phyloP scores from a whole-genome alignment of 2,113 vertebrate genomes.

The Lates calcarifer region DNA sequence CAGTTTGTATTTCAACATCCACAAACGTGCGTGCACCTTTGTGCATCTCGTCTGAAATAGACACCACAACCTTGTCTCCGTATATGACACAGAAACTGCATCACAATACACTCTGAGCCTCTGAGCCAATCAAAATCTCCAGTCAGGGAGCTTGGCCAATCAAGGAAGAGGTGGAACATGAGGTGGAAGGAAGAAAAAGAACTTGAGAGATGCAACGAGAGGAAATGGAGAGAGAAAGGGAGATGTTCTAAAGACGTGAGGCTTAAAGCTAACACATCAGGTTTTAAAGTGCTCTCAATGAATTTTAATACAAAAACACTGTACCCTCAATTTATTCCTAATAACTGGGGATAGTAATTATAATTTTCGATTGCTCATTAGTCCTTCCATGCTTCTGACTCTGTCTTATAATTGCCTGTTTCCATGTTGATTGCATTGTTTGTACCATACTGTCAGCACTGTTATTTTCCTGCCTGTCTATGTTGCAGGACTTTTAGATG shows the following conservation, averaged over 20 bases:
- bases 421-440: slow-evolving; percentile 46
- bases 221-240: slow-evolving; percentile 23
- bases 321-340: not conserved
- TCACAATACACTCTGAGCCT: slow-evolving; percentile 30
- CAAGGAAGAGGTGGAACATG: slow-evolving; percentile 20
- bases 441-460: slow-evolving; percentile 18
- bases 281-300: slow-evolving; percentile 28
- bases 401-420: slow-evolving; percentile 55
- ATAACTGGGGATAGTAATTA: slow-evolving; percentile 40
- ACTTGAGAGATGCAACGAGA: slow-evolving; percentile 31
- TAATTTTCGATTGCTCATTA: slow-evolving; percentile 37
- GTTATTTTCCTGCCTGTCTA: slow-evolving; percentile 25
- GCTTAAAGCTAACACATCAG: slow-evolving; percentile 35
- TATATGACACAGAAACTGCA: slow-evolving; percentile 53
- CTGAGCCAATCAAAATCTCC: slow-evolving; percentile 64
- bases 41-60: slow-evolving; percentile 37
- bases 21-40: slow-evolving; percentile 18
- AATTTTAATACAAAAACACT: slow-evolving; percentile 12
- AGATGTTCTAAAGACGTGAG: slow-evolving; percentile 20
- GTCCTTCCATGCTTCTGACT: slow-evolving; percentile 34
- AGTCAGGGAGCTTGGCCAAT: slow-evolving; percentile 54
- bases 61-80: slow-evolving; percentile 43
- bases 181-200: slow-evolving; percentile 40
- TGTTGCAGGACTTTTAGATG: slow-evolving; percentile 27
- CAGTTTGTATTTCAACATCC: slow-evolving; percentile 9